Evolutionary conservation across 2,888 invertebrate species (phyloP).

Genomic region (Tenthredo distinguenda): DNA sequence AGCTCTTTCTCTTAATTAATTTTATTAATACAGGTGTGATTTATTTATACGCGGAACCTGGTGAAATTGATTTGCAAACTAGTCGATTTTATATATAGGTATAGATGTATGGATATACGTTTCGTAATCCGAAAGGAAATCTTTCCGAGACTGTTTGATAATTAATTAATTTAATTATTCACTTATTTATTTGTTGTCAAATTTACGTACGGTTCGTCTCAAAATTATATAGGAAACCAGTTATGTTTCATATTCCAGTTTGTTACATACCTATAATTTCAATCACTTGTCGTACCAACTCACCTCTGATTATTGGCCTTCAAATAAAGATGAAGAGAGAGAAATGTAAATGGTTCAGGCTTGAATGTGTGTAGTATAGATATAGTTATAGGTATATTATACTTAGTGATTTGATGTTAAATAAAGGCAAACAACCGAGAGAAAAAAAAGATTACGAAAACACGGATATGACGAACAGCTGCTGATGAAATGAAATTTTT

Average conservation of each 20-base stretch:
- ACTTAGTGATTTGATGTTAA: too few species aligned
- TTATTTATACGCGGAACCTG: background rate
- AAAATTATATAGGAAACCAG: background rate
- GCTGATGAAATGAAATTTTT: too few species aligned
- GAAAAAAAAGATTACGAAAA: too few species aligned
- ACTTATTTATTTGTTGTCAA: background rate
- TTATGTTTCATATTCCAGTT: background rate
- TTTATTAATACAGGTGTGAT: background rate
- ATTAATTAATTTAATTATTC: background rate
- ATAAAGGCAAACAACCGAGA: too few species aligned
- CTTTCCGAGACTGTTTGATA: background rate
- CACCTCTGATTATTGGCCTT: too few species aligned
- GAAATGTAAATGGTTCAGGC: too few species aligned
- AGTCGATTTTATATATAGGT: background rate
- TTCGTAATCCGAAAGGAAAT: background rate
- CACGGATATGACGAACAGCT: too few species aligned
- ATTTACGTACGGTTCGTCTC: background rate
- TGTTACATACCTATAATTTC: background rate
- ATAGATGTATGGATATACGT: background rate
- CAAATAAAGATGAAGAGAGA: too few species aligned
- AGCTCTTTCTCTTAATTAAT: background rate
- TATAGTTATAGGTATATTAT: too few species aligned
- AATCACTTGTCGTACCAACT: too few species aligned
- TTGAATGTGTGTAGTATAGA: too few species aligned
- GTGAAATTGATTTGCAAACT: background rate